These are phyloP conservation scores for Lycorma delicatula DNA, from an alignment of 1,140 invertebrate genomes.

Conservation along the genomic window DNA sequence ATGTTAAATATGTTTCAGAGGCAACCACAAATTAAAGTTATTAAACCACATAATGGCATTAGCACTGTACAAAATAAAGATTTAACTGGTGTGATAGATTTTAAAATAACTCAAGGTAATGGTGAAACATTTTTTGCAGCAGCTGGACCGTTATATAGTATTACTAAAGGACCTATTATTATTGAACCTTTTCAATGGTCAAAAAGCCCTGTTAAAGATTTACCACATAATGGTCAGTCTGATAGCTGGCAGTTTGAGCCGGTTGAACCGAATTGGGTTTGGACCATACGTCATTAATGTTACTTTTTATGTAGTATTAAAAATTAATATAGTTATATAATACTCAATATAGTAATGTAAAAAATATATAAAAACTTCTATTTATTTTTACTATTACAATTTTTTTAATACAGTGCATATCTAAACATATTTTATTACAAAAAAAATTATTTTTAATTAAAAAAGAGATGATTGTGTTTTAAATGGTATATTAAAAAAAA, in stretches of 20 bases:
- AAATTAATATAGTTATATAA: conserved; percentile 1
- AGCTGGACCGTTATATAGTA: conserved; percentile 26
- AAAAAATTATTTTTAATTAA: too few species aligned
- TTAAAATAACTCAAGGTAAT: conserved; percentile 20
- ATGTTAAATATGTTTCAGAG: too few species aligned
- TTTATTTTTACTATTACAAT: too few species aligned
- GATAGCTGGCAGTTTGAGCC: conserved; percentile 63
- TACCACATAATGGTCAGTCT: conserved; percentile 65
- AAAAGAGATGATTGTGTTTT: too few species aligned
- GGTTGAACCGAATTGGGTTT: conserved; percentile 44
- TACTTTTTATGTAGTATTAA: not conserved
- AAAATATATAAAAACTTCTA: too few species aligned
- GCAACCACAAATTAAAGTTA: too few species aligned
- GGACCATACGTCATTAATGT: conserved; percentile 30
- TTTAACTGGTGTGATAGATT: conserved; percentile 24
- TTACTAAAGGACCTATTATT: conserved; percentile 22
- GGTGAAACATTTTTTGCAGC: conserved; percentile 17
- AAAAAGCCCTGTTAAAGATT: conserved; percentile 48
- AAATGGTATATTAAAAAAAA: too few species aligned
- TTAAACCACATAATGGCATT: too few species aligned
- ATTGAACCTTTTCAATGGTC: conserved; percentile 63
- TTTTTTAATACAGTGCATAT: too few species aligned
- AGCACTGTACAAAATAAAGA: not conserved
- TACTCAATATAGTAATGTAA: too few species aligned
- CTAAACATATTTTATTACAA: too few species aligned